Conservation (phyloP, 2,888 invertebrate species). For the Limnephilus marmoratus region DNA sequence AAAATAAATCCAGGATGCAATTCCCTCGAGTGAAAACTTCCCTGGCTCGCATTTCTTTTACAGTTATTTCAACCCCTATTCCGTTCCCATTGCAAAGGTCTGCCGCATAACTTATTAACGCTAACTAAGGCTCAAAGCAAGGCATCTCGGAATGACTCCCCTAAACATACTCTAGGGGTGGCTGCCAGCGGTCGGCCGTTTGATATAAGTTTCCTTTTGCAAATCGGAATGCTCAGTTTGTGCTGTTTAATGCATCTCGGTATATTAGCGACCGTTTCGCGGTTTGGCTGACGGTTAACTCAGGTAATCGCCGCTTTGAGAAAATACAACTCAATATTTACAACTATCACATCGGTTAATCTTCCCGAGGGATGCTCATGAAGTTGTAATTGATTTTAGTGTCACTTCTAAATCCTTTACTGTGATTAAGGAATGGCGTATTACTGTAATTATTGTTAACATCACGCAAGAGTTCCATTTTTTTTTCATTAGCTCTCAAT, state of each 20-base stretch:
- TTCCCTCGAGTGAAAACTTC: background rate
- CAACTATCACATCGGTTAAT: background rate
- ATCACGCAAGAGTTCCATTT: too few relatives aligned
- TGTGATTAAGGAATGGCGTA: background rate
- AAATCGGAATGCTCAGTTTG: slow-evolving; percentile 18
- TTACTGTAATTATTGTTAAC: background rate
- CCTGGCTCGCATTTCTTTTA: background rate
- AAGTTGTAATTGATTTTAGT: background rate
- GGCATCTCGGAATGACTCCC: slow-evolving; percentile 28
- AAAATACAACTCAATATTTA: background rate
- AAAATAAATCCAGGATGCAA: background rate
- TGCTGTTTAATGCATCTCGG: slow-evolving; percentile 18
- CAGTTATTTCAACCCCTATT: slow-evolving; percentile 9
- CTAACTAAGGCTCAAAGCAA: slow-evolving; percentile 41
- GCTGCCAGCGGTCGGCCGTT: slow-evolving; percentile 32
- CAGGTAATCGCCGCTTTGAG: background rate
- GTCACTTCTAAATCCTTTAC: background rate
- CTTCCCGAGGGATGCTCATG: background rate
- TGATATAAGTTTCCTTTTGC: slow-evolving; percentile 48
- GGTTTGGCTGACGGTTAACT: background rate
- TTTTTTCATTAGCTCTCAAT: too few relatives aligned
- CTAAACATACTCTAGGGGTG: slow-evolving; percentile 22
- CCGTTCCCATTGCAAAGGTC: slow-evolving; percentile 4
- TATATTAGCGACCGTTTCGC: slow-evolving; percentile 22
- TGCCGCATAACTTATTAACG: slow-evolving; percentile 38